Evolutionary conservation across 2,797 vertebrate genomes (phyloP), one percentile per base, ranked within the genome.

Genomic region (Aeoliscus strigatus): DNA sequence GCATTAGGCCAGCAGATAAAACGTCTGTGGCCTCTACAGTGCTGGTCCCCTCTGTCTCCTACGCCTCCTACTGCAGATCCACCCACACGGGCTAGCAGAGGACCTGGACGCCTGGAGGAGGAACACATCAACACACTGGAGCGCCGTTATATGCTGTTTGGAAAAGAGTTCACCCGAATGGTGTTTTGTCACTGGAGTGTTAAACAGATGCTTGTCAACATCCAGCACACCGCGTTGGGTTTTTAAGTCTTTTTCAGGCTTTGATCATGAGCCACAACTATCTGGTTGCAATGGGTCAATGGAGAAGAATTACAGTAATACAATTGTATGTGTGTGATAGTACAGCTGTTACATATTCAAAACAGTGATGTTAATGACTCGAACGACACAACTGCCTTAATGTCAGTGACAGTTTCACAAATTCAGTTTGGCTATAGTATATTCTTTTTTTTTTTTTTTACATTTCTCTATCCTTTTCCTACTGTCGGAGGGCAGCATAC

Each of bases 401-500:
- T 71, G 73, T 70, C 73, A 82, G 29, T 81, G 52, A 77, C 51
- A 73, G 66, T 73, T 66, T 43, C 26, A 21, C 27, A 51, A 44
- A 65, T 26, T 4, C 25, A 60, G 25, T 17, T 34, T 66, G 37
- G 40, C 46, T 73, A 50, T 48, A 58, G 39, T 51, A 35, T 62
- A 50, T 36, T 68, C 27, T 24, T 26, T 49, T 40, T 0, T 5
- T 18, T 47, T 59, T 54, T 40, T 0, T 5, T 18, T 47, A 57
- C 52, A 46, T 64, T 66, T 80, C 78, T 81, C 77, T 74, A 81
- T 80, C 70, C 78, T 83, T 79, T 83, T 74, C 69, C 75, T 85
- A 75, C 60, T 65, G 68, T 76, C 6, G 54, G 76, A 78, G 81
- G 79, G 85, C 78, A 84, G 83, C 86, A 88, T 83, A 84, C 82